Evolutionary conservation across 1,140 invertebrate genomes (phyloP).

Genomic region (Cherax destructor): DNA sequence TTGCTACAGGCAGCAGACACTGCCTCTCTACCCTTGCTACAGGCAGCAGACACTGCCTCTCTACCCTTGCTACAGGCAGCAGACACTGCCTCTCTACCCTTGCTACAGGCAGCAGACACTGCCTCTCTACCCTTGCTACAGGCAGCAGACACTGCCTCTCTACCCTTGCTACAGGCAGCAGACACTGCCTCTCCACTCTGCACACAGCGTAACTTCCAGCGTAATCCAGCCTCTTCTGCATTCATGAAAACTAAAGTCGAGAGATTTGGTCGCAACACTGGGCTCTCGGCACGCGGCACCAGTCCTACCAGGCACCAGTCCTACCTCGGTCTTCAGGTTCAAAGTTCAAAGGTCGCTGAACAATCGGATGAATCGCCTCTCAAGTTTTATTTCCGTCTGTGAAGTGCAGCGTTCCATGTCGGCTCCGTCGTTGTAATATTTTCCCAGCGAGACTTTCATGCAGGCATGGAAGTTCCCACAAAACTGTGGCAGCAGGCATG

Average conservation of each 20-base stretch:
- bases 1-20: too few species aligned
- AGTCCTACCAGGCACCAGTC: neutral
- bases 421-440: too few species aligned
- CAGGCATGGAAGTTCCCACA: too few species aligned
- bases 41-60: too few species aligned
- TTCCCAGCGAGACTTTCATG: too few species aligned
- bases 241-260: constrained; percentile 14
- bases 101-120: too few species aligned
- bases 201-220: neutral
- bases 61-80: too few species aligned
- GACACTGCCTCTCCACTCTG: neutral
- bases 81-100: too few species aligned
- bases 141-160: too few species aligned
- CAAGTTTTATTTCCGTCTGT: constrained; percentile 2
- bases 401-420: neutral
- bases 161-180: neutral
- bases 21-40: too few species aligned
- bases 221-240: constrained; percentile 12
- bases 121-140: too few species aligned
- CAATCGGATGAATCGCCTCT: neutral
- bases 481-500: too few species aligned
- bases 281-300: neutral
- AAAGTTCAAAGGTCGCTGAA: constrained; percentile 16
- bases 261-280: neutral
- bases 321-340: neutral